A percentile compares a stretch with the other conserved stretches of the same genome.
These are phyloP conservation scores for Palythoa grandis DNA, from an alignment of 92 coral and sea anemone species.

Conservation along the genomic window DNA sequence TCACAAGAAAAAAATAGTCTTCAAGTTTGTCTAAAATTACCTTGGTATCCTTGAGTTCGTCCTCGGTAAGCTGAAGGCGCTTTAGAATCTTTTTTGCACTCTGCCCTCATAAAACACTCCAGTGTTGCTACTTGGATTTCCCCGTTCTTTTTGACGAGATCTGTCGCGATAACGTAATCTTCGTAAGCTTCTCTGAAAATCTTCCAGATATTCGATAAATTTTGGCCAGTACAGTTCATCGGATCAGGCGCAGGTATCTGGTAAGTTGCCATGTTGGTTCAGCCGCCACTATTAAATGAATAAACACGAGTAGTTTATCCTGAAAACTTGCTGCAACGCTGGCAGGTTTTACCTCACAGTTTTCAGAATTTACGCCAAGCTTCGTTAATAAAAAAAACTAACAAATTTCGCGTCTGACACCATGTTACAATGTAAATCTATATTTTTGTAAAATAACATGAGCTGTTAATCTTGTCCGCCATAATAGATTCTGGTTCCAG, in stretches of 20 bases:
- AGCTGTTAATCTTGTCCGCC: no score
- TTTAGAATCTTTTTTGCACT: conserved; percentile 42
- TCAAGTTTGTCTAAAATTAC: conserved; percentile 24
- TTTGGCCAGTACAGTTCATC: no score
- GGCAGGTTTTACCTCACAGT: no score
- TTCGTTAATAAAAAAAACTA: no score
- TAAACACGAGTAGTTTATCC: neutral
- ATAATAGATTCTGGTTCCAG: no score
- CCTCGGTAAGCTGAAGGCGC: conserved; percentile 25
- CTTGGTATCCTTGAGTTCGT: conserved; percentile 12
- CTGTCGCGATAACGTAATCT: conserved; percentile 1
- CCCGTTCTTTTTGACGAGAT: neutral
- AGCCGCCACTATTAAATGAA: no score
- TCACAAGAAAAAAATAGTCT: conserved; percentile 16
- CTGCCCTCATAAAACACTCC: conserved; percentile 30
- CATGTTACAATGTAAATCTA: no score
- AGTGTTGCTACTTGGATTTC: neutral
- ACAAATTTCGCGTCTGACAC: no score
- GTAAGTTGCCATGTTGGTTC: conserved; percentile 11
- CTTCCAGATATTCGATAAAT: conserved; percentile 13
- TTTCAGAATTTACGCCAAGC: no score
- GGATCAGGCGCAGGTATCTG: no score
- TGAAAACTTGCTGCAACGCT: no score
- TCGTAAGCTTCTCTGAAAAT: conserved; percentile 14
- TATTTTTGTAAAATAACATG: no score